phyloP scores from a whole-genome alignment of 2,888 invertebrate genomes.

The Parnassius glacialis region DNA sequence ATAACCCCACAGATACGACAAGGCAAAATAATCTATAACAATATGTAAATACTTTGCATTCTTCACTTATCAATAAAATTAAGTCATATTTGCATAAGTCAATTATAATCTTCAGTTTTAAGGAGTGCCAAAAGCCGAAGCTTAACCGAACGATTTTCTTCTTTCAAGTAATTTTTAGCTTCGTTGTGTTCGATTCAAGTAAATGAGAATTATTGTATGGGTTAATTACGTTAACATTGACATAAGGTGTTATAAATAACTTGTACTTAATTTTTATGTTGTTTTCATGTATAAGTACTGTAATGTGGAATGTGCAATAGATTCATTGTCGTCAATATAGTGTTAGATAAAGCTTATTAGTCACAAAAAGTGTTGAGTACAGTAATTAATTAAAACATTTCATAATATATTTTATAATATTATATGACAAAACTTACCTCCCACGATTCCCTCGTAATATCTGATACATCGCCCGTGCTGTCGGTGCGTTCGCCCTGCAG shows the following conservation, averaged over 20 bases:
- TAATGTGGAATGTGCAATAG: constrained; percentile 62
- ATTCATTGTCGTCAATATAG: constrained; percentile 55
- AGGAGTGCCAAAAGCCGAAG: too few relatives aligned
- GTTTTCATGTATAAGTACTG: constrained; percentile 73
- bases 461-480: constrained; percentile 87
- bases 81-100: not conserved
- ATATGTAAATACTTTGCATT: not conserved
- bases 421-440: constrained; percentile 85
- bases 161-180: too few relatives aligned
- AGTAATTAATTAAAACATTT: constrained; percentile 2
- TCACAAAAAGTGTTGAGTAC: constrained; percentile 44
- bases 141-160: not conserved
- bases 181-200: too few relatives aligned
- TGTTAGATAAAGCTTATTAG: constrained; percentile 56
- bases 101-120: too few relatives aligned
- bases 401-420: constrained; percentile 19
- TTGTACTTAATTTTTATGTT: too few relatives aligned
- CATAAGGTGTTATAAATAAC: constrained; percentile 28
- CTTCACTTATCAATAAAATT: not conserved
- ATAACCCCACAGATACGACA: not conserved
- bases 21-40: not conserved
- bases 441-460: constrained; percentile 94
- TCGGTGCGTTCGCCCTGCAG: constrained; percentile 78
- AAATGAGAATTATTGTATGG: too few relatives aligned
- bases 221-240: constrained; percentile 30